Percentiles rank a stretch among this genome's conserved stretches.
phyloP scores from a whole-genome alignment of 2,888 invertebrate genomes.

The Ypsolopha sequella region DNA sequence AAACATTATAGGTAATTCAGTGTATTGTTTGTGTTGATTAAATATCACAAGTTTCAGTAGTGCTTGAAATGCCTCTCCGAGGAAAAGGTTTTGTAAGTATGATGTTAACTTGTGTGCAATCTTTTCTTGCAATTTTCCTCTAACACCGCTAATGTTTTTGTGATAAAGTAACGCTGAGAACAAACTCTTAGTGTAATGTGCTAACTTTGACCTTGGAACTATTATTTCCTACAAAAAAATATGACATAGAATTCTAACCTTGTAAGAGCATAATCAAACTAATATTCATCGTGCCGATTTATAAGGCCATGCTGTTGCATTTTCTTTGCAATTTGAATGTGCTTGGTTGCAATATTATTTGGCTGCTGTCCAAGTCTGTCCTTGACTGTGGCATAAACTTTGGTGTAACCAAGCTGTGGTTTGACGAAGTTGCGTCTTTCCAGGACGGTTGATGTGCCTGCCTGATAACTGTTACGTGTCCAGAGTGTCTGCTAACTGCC shows the following conservation, averaged over 20 bases:
- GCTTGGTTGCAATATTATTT: constrained; percentile 48
- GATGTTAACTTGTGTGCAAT: constrained; percentile 21
- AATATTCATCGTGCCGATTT: neutral
- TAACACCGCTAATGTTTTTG: constrained; percentile 12
- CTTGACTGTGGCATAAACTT: constrained; percentile 50
- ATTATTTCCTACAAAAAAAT: neutral
- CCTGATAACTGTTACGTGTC: constrained; percentile 54
- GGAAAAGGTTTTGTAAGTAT: constrained; percentile 58
- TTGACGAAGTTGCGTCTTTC: constrained; percentile 48
- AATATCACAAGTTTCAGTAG: neutral
- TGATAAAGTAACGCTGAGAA: constrained; percentile 5
- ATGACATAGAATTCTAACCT: neutral
- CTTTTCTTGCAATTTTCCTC: constrained; percentile 17
- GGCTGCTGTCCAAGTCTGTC: constrained; percentile 56
- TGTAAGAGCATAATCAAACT: neutral
- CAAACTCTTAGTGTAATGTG: neutral
- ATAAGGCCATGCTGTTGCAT: constrained; percentile 11
- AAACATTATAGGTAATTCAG: no score
- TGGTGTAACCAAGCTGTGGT: constrained; percentile 31
- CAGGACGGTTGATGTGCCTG: constrained; percentile 60
- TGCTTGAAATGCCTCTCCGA: constrained; percentile 48
- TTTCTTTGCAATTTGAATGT: constrained; percentile 39
- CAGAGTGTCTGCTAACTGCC: constrained; percentile 62
- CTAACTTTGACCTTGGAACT: neutral
- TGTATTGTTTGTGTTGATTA: no score